Evolutionary conservation across 2,888 invertebrate genomes (phyloP).

Genomic region (Synanthedon andrenaeformis): DNA sequence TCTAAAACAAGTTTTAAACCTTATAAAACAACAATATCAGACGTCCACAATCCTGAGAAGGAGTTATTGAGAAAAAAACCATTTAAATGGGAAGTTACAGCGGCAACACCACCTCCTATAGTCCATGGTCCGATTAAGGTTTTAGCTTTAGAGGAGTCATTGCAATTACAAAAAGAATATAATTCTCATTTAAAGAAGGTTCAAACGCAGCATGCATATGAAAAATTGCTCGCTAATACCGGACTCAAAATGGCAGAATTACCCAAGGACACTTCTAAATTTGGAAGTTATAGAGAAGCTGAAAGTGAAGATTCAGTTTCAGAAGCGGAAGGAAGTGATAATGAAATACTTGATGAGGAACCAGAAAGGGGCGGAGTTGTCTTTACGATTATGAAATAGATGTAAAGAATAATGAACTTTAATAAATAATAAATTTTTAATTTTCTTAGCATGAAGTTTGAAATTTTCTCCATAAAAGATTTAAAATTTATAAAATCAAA

Average conservation of each 20-base stretch:
- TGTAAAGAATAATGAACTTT: not conserved
- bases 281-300: conserved; percentile 45
- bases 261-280: conserved; percentile 33
- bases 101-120: conserved; percentile 72
- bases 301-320: conserved; percentile 44
- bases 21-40: conserved; percentile 66
- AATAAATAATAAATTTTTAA: no score
- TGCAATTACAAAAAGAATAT: conserved; percentile 67
- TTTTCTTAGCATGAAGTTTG: no score
- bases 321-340: conserved; percentile 59
- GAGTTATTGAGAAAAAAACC: conserved; percentile 60
- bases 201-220: conserved; percentile 69
- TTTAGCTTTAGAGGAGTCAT: conserved; percentile 67
- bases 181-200: conserved; percentile 52
- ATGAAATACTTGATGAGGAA: conserved; percentile 70
- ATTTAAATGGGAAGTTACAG: conserved; percentile 73
- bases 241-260: conserved; percentile 45
- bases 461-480: no score
- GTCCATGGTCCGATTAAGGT: conserved; percentile 65
- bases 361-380: conserved; percentile 67
- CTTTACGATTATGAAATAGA: conserved; percentile 60
- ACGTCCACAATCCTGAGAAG: conserved; percentile 67
- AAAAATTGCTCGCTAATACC: conserved; percentile 52
- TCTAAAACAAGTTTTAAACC: conserved; percentile 60
- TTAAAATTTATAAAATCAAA: no score